Base-by-base conservation (phyloP, 2,797 vertebrate genomes). In the Sebastes nivosus region DNA sequence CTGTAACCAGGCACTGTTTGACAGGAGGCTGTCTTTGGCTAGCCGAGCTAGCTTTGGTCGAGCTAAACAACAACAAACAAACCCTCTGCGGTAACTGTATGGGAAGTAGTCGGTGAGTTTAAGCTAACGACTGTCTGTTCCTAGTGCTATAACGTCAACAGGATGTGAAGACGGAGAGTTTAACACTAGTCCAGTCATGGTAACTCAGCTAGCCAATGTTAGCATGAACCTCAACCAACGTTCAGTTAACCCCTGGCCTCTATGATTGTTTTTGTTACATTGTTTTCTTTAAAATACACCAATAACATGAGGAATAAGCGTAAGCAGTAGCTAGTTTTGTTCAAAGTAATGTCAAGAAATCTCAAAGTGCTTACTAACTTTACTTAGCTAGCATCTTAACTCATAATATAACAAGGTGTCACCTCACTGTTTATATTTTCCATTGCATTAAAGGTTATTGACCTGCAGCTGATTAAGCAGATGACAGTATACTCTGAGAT, bases 21-120 rank as follows among this genome's bases (percentile, higher is more conserved):
- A 92, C 87, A 88, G 84, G 55, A 80, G 84, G 75, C 71, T 90
- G 79, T 82, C 87, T 87, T 88, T 85, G 57, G 84, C 59, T 88
- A 89, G 64, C 85, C 2, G 64, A 63, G 65, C 57, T 84, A 87
- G 72, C 79, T 57, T 57, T 18, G 2, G 16, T 32, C 60, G n/a
- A 87, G 82, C 79, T 82, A 81, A 81, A 81, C 81, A 82, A 50
- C 85, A n/a, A 25, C 24, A 52, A 52, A 59, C 3, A 88, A 67
- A 16, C 24, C 25, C 25, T 65, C 27, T 6, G 24, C 4, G 12
- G 63, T 32, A 52, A 55, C 67, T 69, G 7, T 46, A 12, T 67
- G 70, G 60, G 12, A 85, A 66, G 67, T 22, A 67, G 30, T 68
- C n/a, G 90, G 88, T 91, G 74, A 91, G 91, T 91, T 54, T 36